phyloP scores from a whole-genome alignment of 1,140 invertebrate genomes.

The Drosophila pallidifrons region DNA sequence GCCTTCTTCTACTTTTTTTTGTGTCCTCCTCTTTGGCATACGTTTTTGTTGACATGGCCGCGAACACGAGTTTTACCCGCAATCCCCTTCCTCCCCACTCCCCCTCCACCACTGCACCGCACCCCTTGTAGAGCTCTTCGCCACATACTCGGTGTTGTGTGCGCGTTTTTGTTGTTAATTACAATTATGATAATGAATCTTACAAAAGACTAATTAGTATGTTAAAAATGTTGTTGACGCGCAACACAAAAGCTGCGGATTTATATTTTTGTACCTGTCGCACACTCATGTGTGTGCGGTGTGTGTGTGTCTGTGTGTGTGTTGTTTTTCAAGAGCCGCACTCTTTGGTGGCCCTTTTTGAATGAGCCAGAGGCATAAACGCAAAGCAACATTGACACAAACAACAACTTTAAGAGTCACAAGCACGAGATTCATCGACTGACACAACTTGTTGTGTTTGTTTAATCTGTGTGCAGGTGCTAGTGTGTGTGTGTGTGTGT shows the following conservation, averaged over 20 bases:
- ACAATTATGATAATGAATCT: slow-evolving; percentile 82
- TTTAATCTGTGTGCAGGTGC: slow-evolving; percentile 32
- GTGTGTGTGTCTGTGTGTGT: slow-evolving; percentile 13
- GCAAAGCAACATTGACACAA: slow-evolving; percentile 30
- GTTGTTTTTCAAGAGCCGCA: slow-evolving; percentile 44
- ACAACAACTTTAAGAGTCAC: slow-evolving; percentile 10
- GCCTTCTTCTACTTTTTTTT: slow-evolving; percentile 26
- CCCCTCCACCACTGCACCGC: not conserved
- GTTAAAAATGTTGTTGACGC: slow-evolving; percentile 72
- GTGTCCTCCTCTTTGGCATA: slow-evolving; percentile 2
- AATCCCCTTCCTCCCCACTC: slow-evolving; percentile 5
- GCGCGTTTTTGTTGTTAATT: slow-evolving; percentile 76
- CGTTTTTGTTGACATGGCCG: slow-evolving; percentile 44
- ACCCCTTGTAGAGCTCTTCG: not conserved
- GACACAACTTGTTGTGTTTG: slow-evolving; percentile 25
- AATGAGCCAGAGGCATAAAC: slow-evolving; percentile 36
- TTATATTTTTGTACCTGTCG: slow-evolving; percentile 56
- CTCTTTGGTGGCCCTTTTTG: slow-evolving; percentile 35
- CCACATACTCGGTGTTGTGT: slow-evolving; percentile 28
- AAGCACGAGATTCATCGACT: not conserved
- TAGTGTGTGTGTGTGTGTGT: slow-evolving; percentile 8
- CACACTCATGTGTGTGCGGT: slow-evolving; percentile 16
- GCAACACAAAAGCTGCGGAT: slow-evolving; percentile 61
- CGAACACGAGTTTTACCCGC: slow-evolving; percentile 9
- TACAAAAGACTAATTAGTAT: slow-evolving; percentile 80